Evolutionary conservation across 2,797 vertebrate genomes (phyloP), one percentile per base, ranked within the genome.

Genomic region (Myotis pilosus): DNA sequence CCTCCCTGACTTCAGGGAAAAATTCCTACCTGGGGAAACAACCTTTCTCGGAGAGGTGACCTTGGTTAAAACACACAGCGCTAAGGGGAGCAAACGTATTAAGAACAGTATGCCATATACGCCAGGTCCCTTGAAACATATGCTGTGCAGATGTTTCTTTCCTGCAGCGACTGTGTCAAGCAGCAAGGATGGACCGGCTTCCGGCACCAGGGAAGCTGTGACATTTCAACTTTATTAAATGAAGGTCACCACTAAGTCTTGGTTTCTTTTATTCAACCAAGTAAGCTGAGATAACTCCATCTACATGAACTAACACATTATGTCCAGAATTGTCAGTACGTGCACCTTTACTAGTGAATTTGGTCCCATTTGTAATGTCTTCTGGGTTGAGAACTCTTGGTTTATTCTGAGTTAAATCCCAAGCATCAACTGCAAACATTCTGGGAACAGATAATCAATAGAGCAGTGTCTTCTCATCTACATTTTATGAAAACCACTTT

Each of bases 401-500:
- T 55, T 81, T 94, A 80, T 86, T 86, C 47, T 75, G 12, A 90
- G 47, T 81, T 86, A 89, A 86, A 81, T 20, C 28, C 68, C 38
- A 89, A 36, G 7, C 41, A 55, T 88, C 49, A 25, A 36, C 25
- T 84, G 60, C 51, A 88, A 41, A 80, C 57, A 84, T 88, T 95
- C 74, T 64, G 25, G 22, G 69, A 89, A 71, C 20, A 94, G 16
- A 25, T 62, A 79, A 79, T 79, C 81, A 76, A 17, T 49, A 87
- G 15, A 81, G 30, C 44, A 53, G 9, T 79, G 23, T 66, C 57
- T 86, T 51, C 10, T 92, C 19, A 11, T 95, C 41, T 69, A 25
- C 20, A 47, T 89, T 92, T 74, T 62, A 53, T 89, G 64, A 92
- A 85, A 92, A 85, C 99, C 88, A 85, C 97, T 97, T 99, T 99